Evolutionary conservation across 2,888 invertebrate genomes (phyloP).

Genomic region (Morinoia aosen): DNA sequence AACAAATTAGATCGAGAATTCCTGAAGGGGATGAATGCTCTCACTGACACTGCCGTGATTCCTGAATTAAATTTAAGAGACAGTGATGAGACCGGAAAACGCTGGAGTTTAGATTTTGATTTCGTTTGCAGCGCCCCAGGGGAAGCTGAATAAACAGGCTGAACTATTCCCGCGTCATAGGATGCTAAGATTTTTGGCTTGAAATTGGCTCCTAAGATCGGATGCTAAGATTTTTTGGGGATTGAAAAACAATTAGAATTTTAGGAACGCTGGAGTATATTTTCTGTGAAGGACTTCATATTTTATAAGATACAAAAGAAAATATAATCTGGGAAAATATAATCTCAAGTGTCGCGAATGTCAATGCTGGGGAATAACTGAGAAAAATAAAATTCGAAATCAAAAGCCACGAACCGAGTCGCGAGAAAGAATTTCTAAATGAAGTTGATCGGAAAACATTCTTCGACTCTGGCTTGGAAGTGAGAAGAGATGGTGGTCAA

Average conservation of each 20-base stretch:
- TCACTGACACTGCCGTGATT: neutral
- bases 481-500: too few relatives aligned
- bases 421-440: too few relatives aligned
- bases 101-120: neutral
- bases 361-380: neutral
- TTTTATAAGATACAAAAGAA: neutral
- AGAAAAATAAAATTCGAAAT: too few relatives aligned
- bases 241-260: neutral
- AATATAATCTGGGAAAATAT: neutral
- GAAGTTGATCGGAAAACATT: too few relatives aligned
- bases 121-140: neutral
- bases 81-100: too few relatives aligned
- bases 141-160: neutral
- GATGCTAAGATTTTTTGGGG: neutral
- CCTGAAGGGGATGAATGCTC: neutral
- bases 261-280: neutral
- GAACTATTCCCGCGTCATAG: neutral
- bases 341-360: neutral
- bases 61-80: too few relatives aligned
- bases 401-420: too few relatives aligned
- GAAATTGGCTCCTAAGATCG: too few relatives aligned
- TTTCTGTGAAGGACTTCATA: neutral
- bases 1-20: neutral
- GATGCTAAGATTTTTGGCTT: neutral
- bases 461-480: too few relatives aligned